Evolutionary conservation across 2,888 invertebrate species (phyloP).

Genomic region (Ditula angustiorana): DNA sequence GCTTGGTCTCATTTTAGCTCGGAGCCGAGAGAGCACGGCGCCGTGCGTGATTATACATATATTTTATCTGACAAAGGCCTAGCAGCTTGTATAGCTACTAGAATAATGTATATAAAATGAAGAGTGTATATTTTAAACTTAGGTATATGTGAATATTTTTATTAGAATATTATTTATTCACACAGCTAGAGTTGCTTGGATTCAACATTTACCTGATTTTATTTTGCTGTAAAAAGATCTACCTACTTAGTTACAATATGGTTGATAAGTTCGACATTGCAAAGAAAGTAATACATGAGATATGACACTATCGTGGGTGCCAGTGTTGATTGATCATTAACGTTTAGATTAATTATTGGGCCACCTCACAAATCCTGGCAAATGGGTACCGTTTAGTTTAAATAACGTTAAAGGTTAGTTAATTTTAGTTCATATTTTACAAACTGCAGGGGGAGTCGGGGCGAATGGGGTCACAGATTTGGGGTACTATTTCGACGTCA

Average conservation of each 20-base stretch:
- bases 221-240: too few relatives aligned
- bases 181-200: too few relatives aligned
- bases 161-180: too few relatives aligned
- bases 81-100: background rate
- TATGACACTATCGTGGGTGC: background rate
- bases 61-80: conserved; percentile 3
- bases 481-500: conserved; percentile 44
- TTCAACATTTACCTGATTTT: too few relatives aligned
- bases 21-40: conserved; percentile 45
- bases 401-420: conserved; percentile 63
- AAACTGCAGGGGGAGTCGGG: conserved; percentile 47
- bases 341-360: conserved; percentile 43
- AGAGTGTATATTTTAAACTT: too few relatives aligned
- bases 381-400: conserved; percentile 68
- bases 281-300: background rate
- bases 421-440: conserved; percentile 63
- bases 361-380: conserved; percentile 63
- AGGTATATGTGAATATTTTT: too few relatives aligned
- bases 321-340: conserved; percentile 3
- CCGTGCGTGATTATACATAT: conserved; percentile 3
- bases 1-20: conserved; percentile 64
- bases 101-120: background rate
- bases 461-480: conserved; percentile 37
- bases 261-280: background rate
- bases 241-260: background rate